Evolutionary conservation across 2,113 vertebrate genomes (phyloP).

Genomic region (Butorides virescens): DNA sequence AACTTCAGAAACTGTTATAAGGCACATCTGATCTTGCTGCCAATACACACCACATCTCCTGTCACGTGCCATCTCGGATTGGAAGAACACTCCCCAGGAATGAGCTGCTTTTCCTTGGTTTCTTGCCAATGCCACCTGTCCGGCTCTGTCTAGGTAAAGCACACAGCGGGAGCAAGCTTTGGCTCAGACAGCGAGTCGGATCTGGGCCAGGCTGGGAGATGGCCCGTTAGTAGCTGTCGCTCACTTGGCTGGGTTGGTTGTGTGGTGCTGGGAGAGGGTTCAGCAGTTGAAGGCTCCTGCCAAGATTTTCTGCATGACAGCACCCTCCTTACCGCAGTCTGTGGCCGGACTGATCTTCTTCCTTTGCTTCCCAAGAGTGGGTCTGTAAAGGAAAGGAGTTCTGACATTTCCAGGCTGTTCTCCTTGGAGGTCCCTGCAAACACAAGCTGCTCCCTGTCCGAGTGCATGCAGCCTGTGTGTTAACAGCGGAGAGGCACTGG

Average conservation of each 20-base stretch:
- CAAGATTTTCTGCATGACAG: constrained; percentile 40
- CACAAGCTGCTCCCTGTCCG: neutral
- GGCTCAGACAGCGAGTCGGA: neutral
- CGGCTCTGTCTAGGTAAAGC: neutral
- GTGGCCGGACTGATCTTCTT: neutral
- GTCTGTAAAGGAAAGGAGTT: neutral
- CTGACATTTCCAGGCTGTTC: constrained; percentile 34
- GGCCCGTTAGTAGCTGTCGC: constrained; percentile 59
- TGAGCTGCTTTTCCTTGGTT: constrained; percentile 24
- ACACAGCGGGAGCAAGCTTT: neutral
- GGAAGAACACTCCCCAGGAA: constrained; percentile 1
- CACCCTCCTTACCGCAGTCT: neutral
- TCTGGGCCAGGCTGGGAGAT: constrained; percentile 41
- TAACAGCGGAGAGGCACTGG: neutral
- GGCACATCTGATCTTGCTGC: constrained; percentile 31
- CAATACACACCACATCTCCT: neutral
- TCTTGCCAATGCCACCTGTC: constrained; percentile 44
- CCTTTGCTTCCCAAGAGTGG: neutral
- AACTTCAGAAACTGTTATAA: neutral
- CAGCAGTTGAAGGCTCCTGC: neutral
- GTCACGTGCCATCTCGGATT: neutral
- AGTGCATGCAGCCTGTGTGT: neutral
- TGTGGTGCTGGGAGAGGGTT: constrained; percentile 12
- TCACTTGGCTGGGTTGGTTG: neutral
- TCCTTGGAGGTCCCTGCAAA: neutral